Percentiles rank a stretch among this genome's conserved stretches.
These are phyloP conservation scores for Falcunculus frontatus DNA, from an alignment of 2,113 vertebrate genomes.

Conservation along the genomic window DNA sequence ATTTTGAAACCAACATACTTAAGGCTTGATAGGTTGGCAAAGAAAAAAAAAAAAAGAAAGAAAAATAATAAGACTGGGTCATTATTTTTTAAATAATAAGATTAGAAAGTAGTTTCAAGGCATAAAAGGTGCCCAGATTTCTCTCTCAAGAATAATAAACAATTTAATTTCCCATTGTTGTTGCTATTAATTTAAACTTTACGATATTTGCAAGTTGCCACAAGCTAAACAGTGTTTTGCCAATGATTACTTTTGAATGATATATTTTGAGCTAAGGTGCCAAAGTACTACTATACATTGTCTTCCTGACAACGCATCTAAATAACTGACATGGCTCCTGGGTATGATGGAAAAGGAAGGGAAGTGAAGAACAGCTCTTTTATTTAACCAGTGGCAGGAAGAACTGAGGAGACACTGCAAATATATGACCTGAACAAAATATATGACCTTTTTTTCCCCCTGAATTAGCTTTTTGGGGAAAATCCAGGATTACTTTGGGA, in stretches of 20 bases:
- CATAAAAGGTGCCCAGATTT: constrained; percentile 63
- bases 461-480: constrained; percentile 13
- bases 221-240: constrained; percentile 63
- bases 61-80: constrained; percentile 38
- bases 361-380: not conserved
- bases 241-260: constrained; percentile 56
- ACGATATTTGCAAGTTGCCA: constrained; percentile 62
- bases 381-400: not conserved
- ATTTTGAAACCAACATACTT: constrained; percentile 62
- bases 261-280: constrained; percentile 14
- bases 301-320: not conserved
- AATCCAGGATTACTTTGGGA: not conserved
- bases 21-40: constrained; percentile 52
- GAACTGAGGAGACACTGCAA: not conserved
- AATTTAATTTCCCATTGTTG: constrained; percentile 64
- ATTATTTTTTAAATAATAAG: constrained; percentile 77
- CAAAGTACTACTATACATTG: not conserved
- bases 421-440: not conserved
- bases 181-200: constrained; percentile 71
- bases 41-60: not conserved
- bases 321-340: not conserved
- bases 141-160: constrained; percentile 73
- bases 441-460: not conserved
- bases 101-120: constrained; percentile 70
- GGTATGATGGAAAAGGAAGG: not conserved